Base-by-base conservation (phyloP, 2,888 invertebrate species). In the Caenorhabditis uteleia region DNA sequence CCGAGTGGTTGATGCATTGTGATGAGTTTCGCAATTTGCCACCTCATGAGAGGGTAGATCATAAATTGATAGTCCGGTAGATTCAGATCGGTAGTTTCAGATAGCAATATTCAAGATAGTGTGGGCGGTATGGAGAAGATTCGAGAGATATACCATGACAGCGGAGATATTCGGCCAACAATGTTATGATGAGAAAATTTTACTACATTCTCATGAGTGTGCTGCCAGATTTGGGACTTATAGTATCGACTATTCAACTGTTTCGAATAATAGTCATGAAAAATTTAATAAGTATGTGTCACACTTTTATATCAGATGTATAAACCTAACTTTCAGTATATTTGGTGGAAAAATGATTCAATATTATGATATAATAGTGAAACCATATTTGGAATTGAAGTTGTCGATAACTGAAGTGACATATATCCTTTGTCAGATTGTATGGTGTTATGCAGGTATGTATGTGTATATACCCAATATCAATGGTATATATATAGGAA, bases 381-480 rank as follows among this genome's bases (percentile, higher is more conserved):
- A 40, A 20, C 44, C 48, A 4, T 53, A 44, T 20, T 3, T 54
- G 1, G 53, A 53, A 26, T 42, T 48, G 48, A 36, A 48, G 14
- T 60, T 60, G 18, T 16, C 31, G 12, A 40, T 34, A 7, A 51
- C 25, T 16, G 58, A 58, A 20, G 27, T 48, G 0, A 26, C 48
- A 5, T 60, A 38, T 18, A 38, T 47, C 4, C 21, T 62, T 2
- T 51, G 56, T 21, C 62, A 62, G 51, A 56, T 62, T 20, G 25
- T 50, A 8, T 62, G 62, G 62, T 56, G 48, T 25, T 62, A 56
- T 47, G 62, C 62, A 21, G 51, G 50, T 29, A n/a, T n/a, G n/a
- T n/a, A n/a, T n/a, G n/a, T n/a, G n/a, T n/a, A n/a, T n/a, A n/a
- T n/a, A n/a, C n/a, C n/a, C n/a, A n/a, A n/a, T n/a, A n/a, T n/a